Percentiles rank a stretch among this genome's conserved stretches.
Conservation (phyloP, 2,113 vertebrate species). For the Podarcis raffonei region DNA sequence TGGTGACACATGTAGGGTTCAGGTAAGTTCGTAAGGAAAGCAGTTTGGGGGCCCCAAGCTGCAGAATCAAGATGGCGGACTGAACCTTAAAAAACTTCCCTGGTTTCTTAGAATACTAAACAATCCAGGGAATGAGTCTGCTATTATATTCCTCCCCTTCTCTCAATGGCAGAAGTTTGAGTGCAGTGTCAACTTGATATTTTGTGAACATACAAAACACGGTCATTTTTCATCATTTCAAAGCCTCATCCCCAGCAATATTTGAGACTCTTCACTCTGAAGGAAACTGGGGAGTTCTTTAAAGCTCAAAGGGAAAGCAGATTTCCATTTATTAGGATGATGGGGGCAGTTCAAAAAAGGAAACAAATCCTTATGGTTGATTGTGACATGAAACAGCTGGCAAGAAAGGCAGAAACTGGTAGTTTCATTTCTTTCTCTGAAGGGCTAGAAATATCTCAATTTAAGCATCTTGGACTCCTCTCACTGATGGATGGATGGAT, state of each 20-base stretch:
- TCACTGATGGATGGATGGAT: background rate
- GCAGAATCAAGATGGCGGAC: too few relatives aligned
- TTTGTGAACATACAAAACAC: background rate
- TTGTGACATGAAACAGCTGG: constrained; percentile 53
- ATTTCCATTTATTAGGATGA: constrained; percentile 54
- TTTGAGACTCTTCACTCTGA: constrained; percentile 13
- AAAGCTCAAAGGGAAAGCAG: constrained; percentile 47
- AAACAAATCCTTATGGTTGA: constrained; percentile 44
- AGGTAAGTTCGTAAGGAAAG: too few relatives aligned
- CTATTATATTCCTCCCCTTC: background rate
- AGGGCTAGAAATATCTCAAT: background rate
- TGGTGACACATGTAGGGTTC: too few relatives aligned
- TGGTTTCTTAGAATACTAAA: too few relatives aligned
- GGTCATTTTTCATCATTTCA: constrained; percentile 42
- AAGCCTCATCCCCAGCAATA: background rate
- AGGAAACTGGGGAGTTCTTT: constrained; percentile 46
- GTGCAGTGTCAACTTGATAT: background rate
- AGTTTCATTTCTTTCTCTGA: background rate
- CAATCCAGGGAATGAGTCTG: too few relatives aligned
- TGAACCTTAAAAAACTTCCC: too few relatives aligned
- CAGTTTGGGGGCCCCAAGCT: too few relatives aligned
- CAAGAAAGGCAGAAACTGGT: background rate
- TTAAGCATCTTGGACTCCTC: background rate
- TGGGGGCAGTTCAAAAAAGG: background rate
- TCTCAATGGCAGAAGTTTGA: background rate